Base-by-base conservation (phyloP, 2,888 invertebrate genomes). In the Drosophila subquinaria region DNA sequence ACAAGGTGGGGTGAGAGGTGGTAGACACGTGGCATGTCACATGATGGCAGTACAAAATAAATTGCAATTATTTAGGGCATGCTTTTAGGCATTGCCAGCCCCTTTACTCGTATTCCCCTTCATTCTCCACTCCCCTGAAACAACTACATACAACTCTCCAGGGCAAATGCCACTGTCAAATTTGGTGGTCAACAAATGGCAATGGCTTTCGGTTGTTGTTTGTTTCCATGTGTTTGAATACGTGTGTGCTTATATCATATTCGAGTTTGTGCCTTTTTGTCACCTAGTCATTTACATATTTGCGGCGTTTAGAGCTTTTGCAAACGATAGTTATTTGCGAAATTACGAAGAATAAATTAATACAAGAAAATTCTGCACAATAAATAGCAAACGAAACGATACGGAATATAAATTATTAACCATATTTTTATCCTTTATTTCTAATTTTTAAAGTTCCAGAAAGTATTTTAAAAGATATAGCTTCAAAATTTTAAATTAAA, bases 31-130 rank as follows among this genome's bases (percentile, higher is more conserved):
- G 64, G 59, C 61, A 53, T 74, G 76, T 70, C 76, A 75, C 55
- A 55, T 62, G 72, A 43, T 69, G 85, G 69, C 82, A 70, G 71
- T 68, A 69, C 69, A 88, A 82, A 82, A 82, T 88, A 82, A 82
- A 88, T 86, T 78, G 78, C 73, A 84, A 88, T 84, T 84, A 84
- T 84, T 84, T 88, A 76, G 83, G 70, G 86, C 83, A 78, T 73
- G 78, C 82, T 88, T 86, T 88, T 72, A 64, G 80, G 75, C 69
- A 15, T 10, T 23, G 30, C 36, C 27, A 11, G n/a, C 59, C 35
- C 43, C 51, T 23, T 8, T 4, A n/a, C 13, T 5, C 10, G 23
- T 9, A 1, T 17, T 11, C 13, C 33, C 8, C 30, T 5, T 27
- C 3, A 4, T 8, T 4, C 40, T 1, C 33, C 59, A 27, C 59